Conservation (phyloP, 2,797 vertebrate genomes). For the Prunella strophiata region DNA sequence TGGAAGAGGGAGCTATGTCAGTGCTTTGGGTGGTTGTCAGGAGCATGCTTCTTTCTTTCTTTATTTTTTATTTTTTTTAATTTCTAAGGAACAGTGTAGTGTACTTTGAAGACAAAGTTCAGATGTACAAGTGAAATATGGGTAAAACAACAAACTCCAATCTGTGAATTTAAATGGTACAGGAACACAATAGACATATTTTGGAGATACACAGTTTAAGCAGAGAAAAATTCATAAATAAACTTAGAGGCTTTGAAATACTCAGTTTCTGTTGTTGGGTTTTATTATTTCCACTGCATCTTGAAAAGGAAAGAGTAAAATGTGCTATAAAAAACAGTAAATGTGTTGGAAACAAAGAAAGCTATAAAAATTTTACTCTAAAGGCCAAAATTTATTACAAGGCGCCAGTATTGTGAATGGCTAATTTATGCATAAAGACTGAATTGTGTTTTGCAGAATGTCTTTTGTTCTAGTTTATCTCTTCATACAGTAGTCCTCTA, state of each 20-base stretch:
- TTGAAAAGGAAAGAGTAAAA: not conserved
- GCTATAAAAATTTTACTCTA: not conserved
- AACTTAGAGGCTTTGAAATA: not conserved
- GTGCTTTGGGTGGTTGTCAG: not conserved
- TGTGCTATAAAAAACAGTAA: not conserved
- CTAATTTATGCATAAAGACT: constrained; percentile 21
- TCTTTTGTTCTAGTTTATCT: constrained; percentile 45
- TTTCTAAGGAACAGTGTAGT: not conserved
- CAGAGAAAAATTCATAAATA: not conserved
- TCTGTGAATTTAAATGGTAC: not conserved
- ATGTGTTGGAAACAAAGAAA: not conserved
- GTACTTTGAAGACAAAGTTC: not conserved
- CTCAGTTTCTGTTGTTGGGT: not conserved
- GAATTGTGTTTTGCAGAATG: not conserved
- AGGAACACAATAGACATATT: not conserved
- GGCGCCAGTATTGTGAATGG: not conserved
- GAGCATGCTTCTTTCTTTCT: not conserved
- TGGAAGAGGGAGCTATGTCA: not conserved
- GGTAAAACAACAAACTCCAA: not conserved
- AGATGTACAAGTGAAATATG: not conserved
- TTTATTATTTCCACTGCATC: not conserved
- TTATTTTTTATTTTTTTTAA: too few relatives aligned
- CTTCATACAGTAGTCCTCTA: not conserved
- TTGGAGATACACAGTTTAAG: not conserved
- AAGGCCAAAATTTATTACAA: not conserved